Conservation (phyloP, 2,888 invertebrate species). For the Elaeidobius kamerunicus region DNA sequence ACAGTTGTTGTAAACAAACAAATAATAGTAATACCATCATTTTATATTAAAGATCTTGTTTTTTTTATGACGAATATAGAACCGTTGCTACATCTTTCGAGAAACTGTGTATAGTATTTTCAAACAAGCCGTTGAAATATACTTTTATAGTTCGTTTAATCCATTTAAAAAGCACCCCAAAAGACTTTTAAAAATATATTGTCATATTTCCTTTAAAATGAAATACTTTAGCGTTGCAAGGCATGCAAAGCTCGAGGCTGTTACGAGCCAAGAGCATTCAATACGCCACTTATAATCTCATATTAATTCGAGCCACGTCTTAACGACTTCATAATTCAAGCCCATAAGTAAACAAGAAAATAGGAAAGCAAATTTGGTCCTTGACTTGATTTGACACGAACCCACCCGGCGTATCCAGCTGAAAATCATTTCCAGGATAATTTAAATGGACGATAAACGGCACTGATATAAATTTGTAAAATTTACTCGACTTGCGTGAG, state of each 20-base stretch:
- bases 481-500: constrained; percentile 41
- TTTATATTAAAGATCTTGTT: too few relatives aligned
- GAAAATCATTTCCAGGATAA: constrained; percentile 30
- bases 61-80: too few relatives aligned
- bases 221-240: too few relatives aligned
- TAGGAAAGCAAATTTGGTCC: constrained; percentile 28
- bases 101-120: too few relatives aligned
- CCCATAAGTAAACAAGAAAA: constrained; percentile 23
- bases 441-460: constrained; percentile 30
- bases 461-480: constrained; percentile 40
- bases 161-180: too few relatives aligned
- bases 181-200: too few relatives aligned
- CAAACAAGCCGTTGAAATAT: too few relatives aligned
- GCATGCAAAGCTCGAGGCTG: background rate
- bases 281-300: constrained; percentile 2
- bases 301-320: constrained; percentile 13
- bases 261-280: background rate
- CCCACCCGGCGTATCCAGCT: constrained; percentile 17
- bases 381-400: constrained; percentile 28
- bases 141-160: too few relatives aligned
- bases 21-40: too few relatives aligned
- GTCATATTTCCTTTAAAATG: too few relatives aligned
- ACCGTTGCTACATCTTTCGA: too few relatives aligned
- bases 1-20: too few relatives aligned
- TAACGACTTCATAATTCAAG: constrained; percentile 22